Evolutionary conservation across 2,888 invertebrate species (phyloP).

Genomic region (Dimorphilus gyrociliatus): DNA sequence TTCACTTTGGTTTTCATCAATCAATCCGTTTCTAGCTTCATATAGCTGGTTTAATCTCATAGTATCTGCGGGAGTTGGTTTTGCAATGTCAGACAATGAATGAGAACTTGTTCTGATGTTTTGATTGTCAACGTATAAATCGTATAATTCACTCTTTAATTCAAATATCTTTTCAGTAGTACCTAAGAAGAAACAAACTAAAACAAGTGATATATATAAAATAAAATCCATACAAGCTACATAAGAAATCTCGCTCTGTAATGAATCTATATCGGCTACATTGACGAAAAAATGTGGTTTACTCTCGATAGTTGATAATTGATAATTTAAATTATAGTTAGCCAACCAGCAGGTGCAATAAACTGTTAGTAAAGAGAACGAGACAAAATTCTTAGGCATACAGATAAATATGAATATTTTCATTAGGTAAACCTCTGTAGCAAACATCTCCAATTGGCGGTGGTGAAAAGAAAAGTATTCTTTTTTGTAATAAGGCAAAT

Average conservation of each 20-base stretch:
- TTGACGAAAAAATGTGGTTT: conserved; percentile 38
- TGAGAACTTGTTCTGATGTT: conserved; percentile 24
- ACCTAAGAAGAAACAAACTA: conserved; percentile 16
- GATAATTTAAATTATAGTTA: conserved; percentile 25
- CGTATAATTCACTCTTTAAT: conserved; percentile 34
- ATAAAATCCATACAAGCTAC: conserved; percentile 30
- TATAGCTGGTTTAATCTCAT: too few relatives aligned
- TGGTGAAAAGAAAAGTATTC: conserved; percentile 38
- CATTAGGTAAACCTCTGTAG: conserved; percentile 26
- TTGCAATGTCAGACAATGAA: too few relatives aligned
- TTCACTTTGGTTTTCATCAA: too few relatives aligned
- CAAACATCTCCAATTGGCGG: conserved; percentile 39
- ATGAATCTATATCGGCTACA: conserved; percentile 38
- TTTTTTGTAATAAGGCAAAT: conserved; percentile 31
- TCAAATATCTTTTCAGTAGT: conserved; percentile 41
- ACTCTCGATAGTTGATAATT: conserved; percentile 15
- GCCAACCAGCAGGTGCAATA: conserved; percentile 36
- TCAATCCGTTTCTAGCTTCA: too few relatives aligned
- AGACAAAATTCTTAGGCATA: background rate
- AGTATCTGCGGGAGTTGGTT: too few relatives aligned
- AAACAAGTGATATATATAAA: conserved; percentile 2
- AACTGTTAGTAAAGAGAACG: too few relatives aligned
- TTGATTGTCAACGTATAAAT: conserved; percentile 38
- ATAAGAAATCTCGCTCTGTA: conserved; percentile 33
- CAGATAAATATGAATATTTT: conserved; percentile 1